Evolutionary conservation across 2,797 vertebrate genomes (phyloP).

Genomic region (Octomys mimax): DNA sequence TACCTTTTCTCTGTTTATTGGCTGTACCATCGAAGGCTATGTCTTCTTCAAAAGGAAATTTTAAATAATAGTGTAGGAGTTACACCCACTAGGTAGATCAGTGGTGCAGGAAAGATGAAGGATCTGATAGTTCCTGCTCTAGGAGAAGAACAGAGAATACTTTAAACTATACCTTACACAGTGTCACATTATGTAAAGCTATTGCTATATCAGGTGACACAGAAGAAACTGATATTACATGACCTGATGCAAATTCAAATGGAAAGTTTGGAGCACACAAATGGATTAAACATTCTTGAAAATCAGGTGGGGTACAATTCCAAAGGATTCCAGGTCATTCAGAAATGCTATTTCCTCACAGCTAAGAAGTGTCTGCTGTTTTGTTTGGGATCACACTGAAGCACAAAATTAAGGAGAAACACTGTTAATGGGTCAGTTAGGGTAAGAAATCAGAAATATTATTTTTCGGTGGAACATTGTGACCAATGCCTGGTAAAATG

Average conservation of each 20-base stretch:
- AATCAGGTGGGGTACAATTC: constrained; percentile 69
- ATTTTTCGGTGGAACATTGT: constrained; percentile 76
- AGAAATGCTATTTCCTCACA: constrained; percentile 76
- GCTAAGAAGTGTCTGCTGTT: constrained; percentile 73
- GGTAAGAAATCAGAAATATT: constrained; percentile 72
- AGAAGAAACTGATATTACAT: constrained; percentile 77
- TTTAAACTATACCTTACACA: constrained; percentile 71
- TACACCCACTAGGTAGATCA: constrained; percentile 33
- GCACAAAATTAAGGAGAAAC: constrained; percentile 74
- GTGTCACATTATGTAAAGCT: constrained; percentile 72
- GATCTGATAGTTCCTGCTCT: background rate
- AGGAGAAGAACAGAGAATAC: constrained; percentile 66
- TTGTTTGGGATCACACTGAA: constrained; percentile 78
- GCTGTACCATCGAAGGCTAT: background rate
- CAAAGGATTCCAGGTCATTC: constrained; percentile 71
- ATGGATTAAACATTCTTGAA: constrained; percentile 75
- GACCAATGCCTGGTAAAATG: constrained; percentile 71
- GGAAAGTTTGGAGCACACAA: constrained; percentile 80
- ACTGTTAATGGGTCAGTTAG: constrained; percentile 65
- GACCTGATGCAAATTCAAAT: constrained; percentile 74
- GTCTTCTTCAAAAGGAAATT: background rate
- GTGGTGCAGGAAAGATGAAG: constrained; percentile 12
- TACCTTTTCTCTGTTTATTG: background rate
- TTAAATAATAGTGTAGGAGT: constrained; percentile 52
- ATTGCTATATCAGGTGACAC: constrained; percentile 72